These are phyloP conservation scores for Corythornis vintsioides DNA, from an alignment of 2,113 vertebrate species.

Conservation along the genomic window DNA sequence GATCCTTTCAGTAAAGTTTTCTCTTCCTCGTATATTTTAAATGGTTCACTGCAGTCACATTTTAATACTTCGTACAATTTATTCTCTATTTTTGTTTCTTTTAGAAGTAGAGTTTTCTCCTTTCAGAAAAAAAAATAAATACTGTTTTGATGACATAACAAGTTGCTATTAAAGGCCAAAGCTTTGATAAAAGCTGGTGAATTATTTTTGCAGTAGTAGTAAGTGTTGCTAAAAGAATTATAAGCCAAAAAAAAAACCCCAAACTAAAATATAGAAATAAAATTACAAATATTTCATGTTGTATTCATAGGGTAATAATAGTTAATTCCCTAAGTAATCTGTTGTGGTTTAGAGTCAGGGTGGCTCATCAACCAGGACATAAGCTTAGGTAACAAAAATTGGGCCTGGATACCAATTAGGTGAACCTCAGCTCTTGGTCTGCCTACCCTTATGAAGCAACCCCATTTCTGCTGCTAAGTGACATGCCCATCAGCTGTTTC, in stretches of 20 bases:
- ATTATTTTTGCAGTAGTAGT: neutral
- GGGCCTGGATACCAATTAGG: neutral
- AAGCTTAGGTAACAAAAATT: neutral
- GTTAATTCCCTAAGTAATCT: neutral
- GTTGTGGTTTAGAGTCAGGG: no score
- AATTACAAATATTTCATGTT: neutral
- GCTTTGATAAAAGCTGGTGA: neutral
- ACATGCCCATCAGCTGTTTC: neutral
- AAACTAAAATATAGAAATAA: neutral
- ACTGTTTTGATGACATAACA: neutral
- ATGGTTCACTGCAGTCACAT: neutral
- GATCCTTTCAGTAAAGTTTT: neutral
- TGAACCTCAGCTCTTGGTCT: neutral
- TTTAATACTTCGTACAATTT: neutral
- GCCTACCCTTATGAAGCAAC: neutral
- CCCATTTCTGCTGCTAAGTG: neutral
- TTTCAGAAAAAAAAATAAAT: neutral
- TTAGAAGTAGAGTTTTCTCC: neutral
- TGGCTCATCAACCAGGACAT: no score
- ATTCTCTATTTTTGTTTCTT: neutral
- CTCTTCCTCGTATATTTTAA: neutral
- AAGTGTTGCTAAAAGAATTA: neutral
- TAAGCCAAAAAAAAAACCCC: neutral
- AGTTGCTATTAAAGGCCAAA: neutral
- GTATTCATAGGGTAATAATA: neutral